A percentile compares a stretch with the other conserved stretches of the same genome.
phyloP scores from a whole-genome alignment of 2,113 vertebrate genomes.

The Sphyrna mokarran region DNA sequence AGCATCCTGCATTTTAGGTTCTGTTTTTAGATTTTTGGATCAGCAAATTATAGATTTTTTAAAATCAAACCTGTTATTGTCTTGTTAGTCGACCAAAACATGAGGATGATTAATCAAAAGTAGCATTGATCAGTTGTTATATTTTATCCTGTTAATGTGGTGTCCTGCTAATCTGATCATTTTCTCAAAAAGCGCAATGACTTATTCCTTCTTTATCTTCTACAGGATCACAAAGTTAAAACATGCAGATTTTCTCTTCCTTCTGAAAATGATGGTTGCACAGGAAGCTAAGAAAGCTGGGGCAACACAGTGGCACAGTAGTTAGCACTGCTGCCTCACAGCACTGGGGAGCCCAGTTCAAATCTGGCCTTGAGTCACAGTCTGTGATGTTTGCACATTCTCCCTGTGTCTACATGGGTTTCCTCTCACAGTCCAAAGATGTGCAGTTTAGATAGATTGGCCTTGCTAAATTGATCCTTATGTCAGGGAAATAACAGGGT shows the following conservation, averaged over 20 bases:
- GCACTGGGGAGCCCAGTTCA: too few species aligned
- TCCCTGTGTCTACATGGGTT: too few species aligned
- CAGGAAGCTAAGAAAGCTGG: too few species aligned
- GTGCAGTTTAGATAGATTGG: too few species aligned
- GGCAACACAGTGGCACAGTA: too few species aligned
- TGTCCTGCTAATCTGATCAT: background rate
- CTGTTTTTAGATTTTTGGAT: background rate
- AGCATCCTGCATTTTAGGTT: background rate
- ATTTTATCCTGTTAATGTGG: background rate
- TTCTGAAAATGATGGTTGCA: too few species aligned
- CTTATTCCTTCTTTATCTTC: background rate
- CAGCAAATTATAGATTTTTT: background rate
- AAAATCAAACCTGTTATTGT: background rate
- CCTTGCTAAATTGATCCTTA: too few species aligned
- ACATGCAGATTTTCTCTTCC: background rate
- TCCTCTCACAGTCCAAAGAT: too few species aligned
- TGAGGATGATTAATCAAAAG: background rate
- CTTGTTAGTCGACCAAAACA: background rate
- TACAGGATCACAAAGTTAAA: background rate
- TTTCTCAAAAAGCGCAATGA: background rate
- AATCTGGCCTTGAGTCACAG: too few species aligned
- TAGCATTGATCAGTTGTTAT: background rate
- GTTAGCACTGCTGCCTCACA: too few species aligned
- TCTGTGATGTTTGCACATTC: too few species aligned
- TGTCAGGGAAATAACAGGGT: too few species aligned